A percentile compares a stretch with the other conserved stretches of the same genome.
Evolutionary conservation across 2,797 vertebrate species (phyloP).

Genomic region (Sciurus vulgaris): DNA sequence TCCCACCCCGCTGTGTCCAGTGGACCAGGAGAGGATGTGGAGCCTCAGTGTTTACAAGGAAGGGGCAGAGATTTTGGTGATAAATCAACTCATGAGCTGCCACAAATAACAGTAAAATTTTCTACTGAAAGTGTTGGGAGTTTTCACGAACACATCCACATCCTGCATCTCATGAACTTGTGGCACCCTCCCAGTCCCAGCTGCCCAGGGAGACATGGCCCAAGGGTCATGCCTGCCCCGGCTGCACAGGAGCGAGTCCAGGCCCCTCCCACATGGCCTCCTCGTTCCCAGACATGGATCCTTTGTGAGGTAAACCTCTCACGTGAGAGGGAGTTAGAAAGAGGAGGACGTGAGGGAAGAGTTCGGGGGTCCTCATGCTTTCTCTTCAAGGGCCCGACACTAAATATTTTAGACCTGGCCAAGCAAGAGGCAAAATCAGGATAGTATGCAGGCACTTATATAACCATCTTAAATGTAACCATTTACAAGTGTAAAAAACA

Average conservation of each 20-base stretch:
- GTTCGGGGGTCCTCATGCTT: background rate
- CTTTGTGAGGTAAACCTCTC: background rate
- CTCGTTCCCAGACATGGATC: background rate
- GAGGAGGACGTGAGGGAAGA: too few species aligned
- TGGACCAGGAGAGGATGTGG: background rate
- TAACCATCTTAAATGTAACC: slow-evolving; percentile 43
- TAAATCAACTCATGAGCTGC: slow-evolving; percentile 54
- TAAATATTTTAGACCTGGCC: background rate
- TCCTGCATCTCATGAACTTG: background rate
- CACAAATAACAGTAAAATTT: background rate
- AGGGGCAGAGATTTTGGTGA: background rate
- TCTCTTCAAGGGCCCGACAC: background rate
- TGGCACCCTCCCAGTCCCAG: background rate
- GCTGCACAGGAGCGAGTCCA: background rate
- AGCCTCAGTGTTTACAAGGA: background rate
- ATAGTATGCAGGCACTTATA: background rate
- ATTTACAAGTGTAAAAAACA: slow-evolving; percentile 60
- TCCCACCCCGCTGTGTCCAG: too few species aligned
- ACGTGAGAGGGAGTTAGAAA: background rate
- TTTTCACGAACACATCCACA: background rate
- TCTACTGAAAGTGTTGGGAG: slow-evolving; percentile 22
- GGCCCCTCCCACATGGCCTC: background rate
- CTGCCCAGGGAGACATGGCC: background rate
- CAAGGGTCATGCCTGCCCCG: fast-evolving
- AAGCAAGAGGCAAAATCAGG: slow-evolving; percentile 31